A percentile compares a stretch with the other conserved stretches of the same genome.
Conservation (phyloP, 2,113 vertebrate genomes). For the Australoheros scitulus region DNA sequence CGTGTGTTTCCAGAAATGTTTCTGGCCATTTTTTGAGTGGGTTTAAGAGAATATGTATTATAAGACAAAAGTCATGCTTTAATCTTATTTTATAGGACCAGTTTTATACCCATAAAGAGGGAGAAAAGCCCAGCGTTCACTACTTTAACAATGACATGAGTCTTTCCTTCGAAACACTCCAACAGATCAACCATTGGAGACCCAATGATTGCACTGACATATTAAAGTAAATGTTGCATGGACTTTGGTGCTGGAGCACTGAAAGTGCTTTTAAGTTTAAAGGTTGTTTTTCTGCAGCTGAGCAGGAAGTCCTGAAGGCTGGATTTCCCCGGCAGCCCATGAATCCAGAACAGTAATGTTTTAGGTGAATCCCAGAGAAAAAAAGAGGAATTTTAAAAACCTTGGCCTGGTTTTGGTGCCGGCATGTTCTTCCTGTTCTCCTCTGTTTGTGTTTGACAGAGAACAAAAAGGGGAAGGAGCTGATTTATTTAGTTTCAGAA, state of each 20-base stretch:
- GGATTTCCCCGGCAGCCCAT: background rate
- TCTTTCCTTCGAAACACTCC: background rate
- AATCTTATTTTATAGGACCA: background rate
- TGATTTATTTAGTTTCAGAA: background rate
- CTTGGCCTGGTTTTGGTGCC: background rate
- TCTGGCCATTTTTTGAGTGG: too few relatives aligned
- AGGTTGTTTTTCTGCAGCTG: background rate
- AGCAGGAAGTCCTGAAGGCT: background rate
- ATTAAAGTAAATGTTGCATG: background rate
- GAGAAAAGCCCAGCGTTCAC: background rate
- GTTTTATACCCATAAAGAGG: background rate
- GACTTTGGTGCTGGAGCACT: background rate
- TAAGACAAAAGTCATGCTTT: background rate
- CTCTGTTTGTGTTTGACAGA: background rate
- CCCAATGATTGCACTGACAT: background rate
- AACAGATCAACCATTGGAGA: background rate
- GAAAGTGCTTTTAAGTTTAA: background rate
- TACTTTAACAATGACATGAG: background rate
- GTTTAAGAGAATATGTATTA: background rate
- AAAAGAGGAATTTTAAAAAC: background rate
- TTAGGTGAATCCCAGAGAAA: conserved; percentile 9
- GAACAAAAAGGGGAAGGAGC: background rate
- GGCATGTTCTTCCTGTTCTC: background rate
- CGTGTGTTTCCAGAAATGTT: too few relatives aligned
- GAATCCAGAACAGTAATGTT: background rate